Percentiles rank a stretch among this genome's conserved stretches.
Conservation (phyloP, 2,888 invertebrate species). For the Phasia obesa region DNA sequence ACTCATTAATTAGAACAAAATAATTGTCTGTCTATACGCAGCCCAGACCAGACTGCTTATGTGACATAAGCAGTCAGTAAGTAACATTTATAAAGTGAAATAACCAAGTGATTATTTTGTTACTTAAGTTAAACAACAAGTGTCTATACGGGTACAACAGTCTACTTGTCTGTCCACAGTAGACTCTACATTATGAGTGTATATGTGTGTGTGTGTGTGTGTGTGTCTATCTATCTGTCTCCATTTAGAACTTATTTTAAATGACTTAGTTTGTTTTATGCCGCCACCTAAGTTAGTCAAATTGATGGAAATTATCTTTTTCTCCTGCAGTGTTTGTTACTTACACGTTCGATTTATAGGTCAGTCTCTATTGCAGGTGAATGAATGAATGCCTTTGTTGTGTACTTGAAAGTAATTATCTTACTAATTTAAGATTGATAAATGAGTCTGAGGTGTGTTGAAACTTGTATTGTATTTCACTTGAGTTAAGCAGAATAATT, state of each 20-base stretch:
- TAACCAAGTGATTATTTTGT: slow-evolving; percentile 39
- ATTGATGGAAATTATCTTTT: slow-evolving; percentile 32
- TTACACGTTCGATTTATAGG: slow-evolving; percentile 12
- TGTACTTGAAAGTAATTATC: slow-evolving; percentile 17
- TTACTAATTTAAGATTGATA: slow-evolving; percentile 48
- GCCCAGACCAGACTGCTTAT: neutral
- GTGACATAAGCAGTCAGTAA: too few relatives aligned
- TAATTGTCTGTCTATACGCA: too few relatives aligned
- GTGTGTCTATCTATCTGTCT: slow-evolving; percentile 1
- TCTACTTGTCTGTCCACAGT: neutral
- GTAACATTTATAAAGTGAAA: slow-evolving; percentile 7
- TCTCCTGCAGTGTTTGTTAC: slow-evolving; percentile 41
- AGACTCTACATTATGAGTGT: too few relatives aligned
- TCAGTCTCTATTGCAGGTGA: neutral
- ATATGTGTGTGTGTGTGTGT: neutral
- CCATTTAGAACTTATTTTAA: slow-evolving; percentile 21
- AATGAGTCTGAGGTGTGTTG: slow-evolving; percentile 14
- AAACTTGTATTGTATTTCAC: too few relatives aligned
- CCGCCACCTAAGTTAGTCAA: slow-evolving; percentile 14
- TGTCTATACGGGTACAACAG: neutral
- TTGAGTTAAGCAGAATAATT: too few relatives aligned
- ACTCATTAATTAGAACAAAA: slow-evolving; percentile 1
- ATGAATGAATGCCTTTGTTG: too few relatives aligned
- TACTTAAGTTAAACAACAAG: slow-evolving; percentile 29
- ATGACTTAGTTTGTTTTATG: slow-evolving; percentile 12